Base-by-base conservation (phyloP, 2,113 vertebrate genomes). In the Antigone vipio region DNA sequence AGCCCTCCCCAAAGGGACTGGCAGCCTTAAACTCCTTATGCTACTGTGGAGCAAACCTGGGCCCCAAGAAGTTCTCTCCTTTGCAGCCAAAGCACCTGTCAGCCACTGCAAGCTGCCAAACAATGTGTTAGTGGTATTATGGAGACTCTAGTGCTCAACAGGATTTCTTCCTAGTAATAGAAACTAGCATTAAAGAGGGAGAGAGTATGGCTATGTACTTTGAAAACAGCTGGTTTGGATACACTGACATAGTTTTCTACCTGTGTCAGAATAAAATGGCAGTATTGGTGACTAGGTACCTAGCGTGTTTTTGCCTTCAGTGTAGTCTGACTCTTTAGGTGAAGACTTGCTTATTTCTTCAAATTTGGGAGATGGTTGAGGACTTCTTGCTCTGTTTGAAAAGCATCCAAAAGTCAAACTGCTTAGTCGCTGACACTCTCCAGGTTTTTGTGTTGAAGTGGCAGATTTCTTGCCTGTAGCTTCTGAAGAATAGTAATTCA, bases 361-460 rank as follows among this genome's bases (percentile, higher is more conserved):
- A 13, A 97, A 98, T 75, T 98, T 98, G 4, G 98, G 97, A 59
- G 98, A 98, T 7, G 98, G 98, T 91, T 99, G 98, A 35, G 99
- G 99, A 89, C 97, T 99, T 97, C 98, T 99, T 88, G 98, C 99
- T 97, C 98, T 98, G 85, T 99, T 99, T 81, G 98, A 98, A 97
- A 99, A 99, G 94, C 99, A 99, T 84, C 99, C 99, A 59, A 99
- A 99, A 11, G 99, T 99, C 96, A 99, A 98, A 96, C 98, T 98
- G 98, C 99, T 99, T 63, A 99, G 98, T 27, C 99, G 98, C 89
- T 99, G 99, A 55, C 99, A 99, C 88, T 99, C 98, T 4, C 97
- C 98, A 20, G 98, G 97, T 81, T 98, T 98, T 63, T 98, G 93
- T 52, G 96, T 34, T 66, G 95, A 93, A 50, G 94, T 83, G 53